Evolutionary conservation across 2,797 vertebrate genomes (phyloP).

Genomic region (Ispidina lecontei): DNA sequence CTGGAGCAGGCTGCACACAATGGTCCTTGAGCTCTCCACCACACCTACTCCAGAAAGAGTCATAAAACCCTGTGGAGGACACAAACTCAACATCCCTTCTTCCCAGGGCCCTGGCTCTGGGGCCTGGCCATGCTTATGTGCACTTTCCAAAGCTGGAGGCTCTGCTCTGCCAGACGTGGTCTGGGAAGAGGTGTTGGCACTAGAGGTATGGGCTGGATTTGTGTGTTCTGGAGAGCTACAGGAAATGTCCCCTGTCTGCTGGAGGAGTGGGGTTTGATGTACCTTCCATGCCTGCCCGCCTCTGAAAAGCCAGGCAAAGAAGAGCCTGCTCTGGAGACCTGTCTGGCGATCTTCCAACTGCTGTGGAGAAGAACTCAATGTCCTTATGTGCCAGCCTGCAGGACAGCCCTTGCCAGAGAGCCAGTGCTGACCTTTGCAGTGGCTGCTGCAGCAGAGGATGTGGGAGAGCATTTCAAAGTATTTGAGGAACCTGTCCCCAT

Average conservation of each 20-base stretch:
- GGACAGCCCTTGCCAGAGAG: not conserved
- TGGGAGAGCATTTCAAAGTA: not conserved
- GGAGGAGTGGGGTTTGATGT: not conserved
- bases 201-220: not conserved
- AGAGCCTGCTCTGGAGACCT: not conserved
- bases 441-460: not conserved
- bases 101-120: not conserved
- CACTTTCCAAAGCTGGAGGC: not conserved
- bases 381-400: not conserved
- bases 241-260: not conserved
- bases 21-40: not conserved
- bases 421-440: not conserved
- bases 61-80: not conserved
- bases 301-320: not conserved
- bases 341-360: not conserved
- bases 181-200: not conserved
- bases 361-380: rapidly evolving
- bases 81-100: not conserved
- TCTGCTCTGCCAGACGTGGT: not conserved
- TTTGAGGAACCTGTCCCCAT: not conserved
- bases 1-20: not conserved
- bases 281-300: not conserved
- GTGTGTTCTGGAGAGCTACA: not conserved
- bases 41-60: not conserved
- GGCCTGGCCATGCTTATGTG: not conserved